These are phyloP conservation scores for Microcebus tavaratra DNA, from an alignment of 2,113 vertebrate genomes.

Conservation along the genomic window DNA sequence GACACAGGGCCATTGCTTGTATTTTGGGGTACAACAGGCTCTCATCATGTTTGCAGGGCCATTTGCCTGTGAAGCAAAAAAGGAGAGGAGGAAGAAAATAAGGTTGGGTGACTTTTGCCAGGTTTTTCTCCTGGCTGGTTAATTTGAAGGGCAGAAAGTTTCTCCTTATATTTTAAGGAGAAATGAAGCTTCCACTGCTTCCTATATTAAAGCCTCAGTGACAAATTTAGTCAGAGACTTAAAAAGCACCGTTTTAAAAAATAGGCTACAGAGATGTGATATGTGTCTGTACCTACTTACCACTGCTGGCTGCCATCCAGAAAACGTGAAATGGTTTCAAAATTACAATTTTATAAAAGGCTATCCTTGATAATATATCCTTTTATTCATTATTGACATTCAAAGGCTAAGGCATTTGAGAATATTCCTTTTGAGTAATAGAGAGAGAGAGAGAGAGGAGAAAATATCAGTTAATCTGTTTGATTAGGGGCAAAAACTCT, in stretches of 20 bases:
- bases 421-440: background rate
- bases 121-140: background rate
- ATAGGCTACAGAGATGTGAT: background rate
- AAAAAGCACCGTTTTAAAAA: slow-evolving; percentile 13
- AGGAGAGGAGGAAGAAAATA: background rate
- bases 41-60: background rate
- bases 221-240: slow-evolving; percentile 17
- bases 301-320: background rate
- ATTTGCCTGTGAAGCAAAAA: background rate
- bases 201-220: background rate
- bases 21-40: background rate
- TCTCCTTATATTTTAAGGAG: background rate
- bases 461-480: background rate
- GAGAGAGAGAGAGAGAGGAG: background rate
- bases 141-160: background rate
- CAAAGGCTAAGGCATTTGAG: slow-evolving; percentile 18
- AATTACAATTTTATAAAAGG: slow-evolving; percentile 20
- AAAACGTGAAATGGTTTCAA: background rate
- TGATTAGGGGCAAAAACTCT: slow-evolving; percentile 19
- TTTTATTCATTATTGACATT: background rate
- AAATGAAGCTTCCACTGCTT: background rate
- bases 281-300: background rate
- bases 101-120: background rate
- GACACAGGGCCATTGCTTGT: accelerated
- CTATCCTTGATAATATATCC: background rate